Conservation (phyloP, 92 coral and sea anemone species). For the Isaurus tuberculatus region DNA sequence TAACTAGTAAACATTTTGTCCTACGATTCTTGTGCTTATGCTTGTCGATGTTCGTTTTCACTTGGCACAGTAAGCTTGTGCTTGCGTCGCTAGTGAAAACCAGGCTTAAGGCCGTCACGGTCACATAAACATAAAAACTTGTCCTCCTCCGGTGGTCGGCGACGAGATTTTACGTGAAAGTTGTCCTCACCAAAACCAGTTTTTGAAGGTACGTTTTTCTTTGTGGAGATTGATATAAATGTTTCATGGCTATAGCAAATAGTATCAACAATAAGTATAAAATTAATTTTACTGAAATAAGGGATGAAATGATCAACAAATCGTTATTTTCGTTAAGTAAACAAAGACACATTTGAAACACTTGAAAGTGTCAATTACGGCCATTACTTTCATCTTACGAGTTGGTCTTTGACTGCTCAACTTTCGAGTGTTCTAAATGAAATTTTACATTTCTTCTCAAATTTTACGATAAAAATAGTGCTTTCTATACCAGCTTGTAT, state of each 20-base stretch:
- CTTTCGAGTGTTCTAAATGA: too few species aligned
- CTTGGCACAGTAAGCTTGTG: too few species aligned
- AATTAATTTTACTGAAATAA: background rate
- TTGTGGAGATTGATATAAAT: background rate
- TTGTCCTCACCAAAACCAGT: conserved; percentile 19
- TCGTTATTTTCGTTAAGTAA: conserved; percentile 1
- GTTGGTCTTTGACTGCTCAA: too few species aligned
- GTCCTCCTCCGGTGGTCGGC: conserved; percentile 10
- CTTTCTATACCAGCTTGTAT: too few species aligned
- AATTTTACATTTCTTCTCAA: too few species aligned
- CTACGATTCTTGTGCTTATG: too few species aligned
- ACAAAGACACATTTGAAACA: conserved; percentile 11
- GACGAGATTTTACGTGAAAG: background rate
- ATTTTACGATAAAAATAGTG: too few species aligned
- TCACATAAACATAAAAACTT: background rate
- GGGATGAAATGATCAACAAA: background rate
- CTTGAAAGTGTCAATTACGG: conserved; percentile 6
- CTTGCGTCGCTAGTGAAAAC: too few species aligned
- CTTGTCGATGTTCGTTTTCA: too few species aligned
- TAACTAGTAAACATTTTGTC: too few species aligned
- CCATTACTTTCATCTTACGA: background rate
- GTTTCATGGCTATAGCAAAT: conserved; percentile 5
- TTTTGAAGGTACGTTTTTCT: conserved; percentile 3
- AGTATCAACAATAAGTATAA: background rate
- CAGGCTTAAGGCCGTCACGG: conserved; percentile 3